A percentile compares a stretch with the other conserved stretches of the same genome.
These are phyloP conservation scores for Halictus quadricinctus DNA, from an alignment of 2,888 invertebrate genomes.

Conservation along the genomic window DNA sequence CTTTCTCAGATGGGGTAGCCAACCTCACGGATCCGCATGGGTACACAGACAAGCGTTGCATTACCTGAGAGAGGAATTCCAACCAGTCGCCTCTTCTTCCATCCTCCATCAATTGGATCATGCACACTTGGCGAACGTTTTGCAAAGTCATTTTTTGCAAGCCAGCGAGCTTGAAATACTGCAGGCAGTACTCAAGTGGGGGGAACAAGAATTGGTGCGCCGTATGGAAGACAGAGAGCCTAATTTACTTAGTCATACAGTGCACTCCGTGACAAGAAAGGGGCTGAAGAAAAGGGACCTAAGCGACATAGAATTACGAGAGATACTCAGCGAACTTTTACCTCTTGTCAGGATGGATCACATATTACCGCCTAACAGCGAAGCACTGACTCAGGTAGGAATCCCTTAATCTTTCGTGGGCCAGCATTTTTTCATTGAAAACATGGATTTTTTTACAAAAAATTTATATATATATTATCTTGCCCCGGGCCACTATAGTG, in stretches of 20 bases:
- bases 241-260: conserved; percentile 94
- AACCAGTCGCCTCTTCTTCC: conserved; percentile 88
- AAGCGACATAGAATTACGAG: conserved; percentile 93
- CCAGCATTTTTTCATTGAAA: too few species aligned
- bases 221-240: conserved; percentile 95
- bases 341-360: conserved; percentile 95
- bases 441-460: too few species aligned
- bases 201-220: conserved; percentile 91
- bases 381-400: conserved; percentile 88
- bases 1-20: conserved; percentile 89
- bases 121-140: conserved; percentile 88
- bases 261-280: conserved; percentile 94
- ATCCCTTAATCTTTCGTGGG: not conserved
- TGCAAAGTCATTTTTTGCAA: conserved; percentile 91
- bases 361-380: conserved; percentile 92
- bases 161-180: conserved; percentile 95
- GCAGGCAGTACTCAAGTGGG: conserved; percentile 94
- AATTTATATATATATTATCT: too few species aligned
- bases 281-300: conserved; percentile 92
- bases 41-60: conserved; percentile 95
- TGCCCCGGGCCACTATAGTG: too few species aligned
- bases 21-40: conserved; percentile 96
- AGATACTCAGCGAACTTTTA: conserved; percentile 92
- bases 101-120: conserved; percentile 91
- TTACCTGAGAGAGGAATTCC: conserved; percentile 96